Evolutionary conservation across 2,113 vertebrate genomes (phyloP).

Genomic region (Caracal caracal): DNA sequence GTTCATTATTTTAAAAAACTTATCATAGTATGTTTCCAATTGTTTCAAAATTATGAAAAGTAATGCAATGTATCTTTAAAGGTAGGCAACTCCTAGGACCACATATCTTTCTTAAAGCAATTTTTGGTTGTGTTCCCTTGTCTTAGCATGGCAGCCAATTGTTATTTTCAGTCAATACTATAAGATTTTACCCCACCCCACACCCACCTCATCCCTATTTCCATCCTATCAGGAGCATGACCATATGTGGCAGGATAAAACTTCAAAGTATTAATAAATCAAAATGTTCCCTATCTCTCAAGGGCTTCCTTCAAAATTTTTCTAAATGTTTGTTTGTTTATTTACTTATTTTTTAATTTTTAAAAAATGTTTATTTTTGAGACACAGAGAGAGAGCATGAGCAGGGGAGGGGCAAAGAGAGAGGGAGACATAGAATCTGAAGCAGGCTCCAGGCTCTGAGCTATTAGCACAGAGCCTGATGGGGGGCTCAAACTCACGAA

Average conservation of each 20-base stretch:
- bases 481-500: no score
- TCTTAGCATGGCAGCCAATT: not conserved
- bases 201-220: not conserved
- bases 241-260: not conserved
- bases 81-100: not conserved
- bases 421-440: no score
- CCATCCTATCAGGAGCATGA: not conserved
- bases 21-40: not conserved
- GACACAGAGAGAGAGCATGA: no score
- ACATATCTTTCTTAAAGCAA: slow-evolving; percentile 6
- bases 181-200: not conserved
- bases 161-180: not conserved
- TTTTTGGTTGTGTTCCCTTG: not conserved
- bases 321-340: no score
- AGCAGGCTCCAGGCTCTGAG: no score
- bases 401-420: no score
- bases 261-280: not conserved
- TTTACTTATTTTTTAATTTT: no score
- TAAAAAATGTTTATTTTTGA: no score
- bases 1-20: slow-evolving; percentile 44
- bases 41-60: slow-evolving; percentile 16
- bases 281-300: not conserved
- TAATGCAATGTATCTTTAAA: not conserved
- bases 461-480: no score
- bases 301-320: not conserved